These are phyloP conservation scores for Gavia stellata DNA, from an alignment of 2,113 vertebrate genomes.

Conservation along the genomic window DNA sequence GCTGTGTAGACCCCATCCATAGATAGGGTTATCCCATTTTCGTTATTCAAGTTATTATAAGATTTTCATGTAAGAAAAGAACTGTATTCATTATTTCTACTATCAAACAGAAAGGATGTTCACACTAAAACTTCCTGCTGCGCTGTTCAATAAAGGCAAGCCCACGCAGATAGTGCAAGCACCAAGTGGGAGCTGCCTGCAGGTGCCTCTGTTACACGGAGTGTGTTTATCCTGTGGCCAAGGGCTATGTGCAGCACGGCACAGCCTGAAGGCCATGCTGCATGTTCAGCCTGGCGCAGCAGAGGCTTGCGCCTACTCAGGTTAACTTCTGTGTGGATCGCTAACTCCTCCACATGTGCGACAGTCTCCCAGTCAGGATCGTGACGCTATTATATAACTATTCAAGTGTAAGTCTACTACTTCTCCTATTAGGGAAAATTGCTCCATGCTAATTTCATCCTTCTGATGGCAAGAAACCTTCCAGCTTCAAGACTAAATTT, in stretches of 20 bases:
- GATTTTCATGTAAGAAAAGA: background rate
- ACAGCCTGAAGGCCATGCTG: fast-evolving
- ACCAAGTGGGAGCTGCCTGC: background rate
- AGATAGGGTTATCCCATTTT: background rate
- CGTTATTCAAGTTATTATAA: background rate
- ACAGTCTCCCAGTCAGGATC: no score
- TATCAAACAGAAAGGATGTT: background rate
- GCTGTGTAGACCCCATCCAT: background rate
- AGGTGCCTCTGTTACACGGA: background rate
- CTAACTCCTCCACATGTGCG: background rate
- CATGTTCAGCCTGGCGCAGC: fast-evolving
- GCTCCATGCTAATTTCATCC: background rate
- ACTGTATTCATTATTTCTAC: background rate
- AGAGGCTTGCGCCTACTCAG: fast-evolving
- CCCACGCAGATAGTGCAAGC: background rate
- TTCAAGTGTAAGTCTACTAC: background rate
- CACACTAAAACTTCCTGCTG: background rate
- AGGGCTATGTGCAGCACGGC: fast-evolving
- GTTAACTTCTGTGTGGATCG: background rate
- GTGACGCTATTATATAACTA: fast-evolving
- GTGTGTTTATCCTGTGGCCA: background rate
- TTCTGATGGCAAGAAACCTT: background rate
- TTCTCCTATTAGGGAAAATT: background rate
- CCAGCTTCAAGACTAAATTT: background rate
- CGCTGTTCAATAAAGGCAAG: background rate